Base-by-base conservation (phyloP, 2,888 invertebrate species). In the Chromoteleia sp. region DNA sequence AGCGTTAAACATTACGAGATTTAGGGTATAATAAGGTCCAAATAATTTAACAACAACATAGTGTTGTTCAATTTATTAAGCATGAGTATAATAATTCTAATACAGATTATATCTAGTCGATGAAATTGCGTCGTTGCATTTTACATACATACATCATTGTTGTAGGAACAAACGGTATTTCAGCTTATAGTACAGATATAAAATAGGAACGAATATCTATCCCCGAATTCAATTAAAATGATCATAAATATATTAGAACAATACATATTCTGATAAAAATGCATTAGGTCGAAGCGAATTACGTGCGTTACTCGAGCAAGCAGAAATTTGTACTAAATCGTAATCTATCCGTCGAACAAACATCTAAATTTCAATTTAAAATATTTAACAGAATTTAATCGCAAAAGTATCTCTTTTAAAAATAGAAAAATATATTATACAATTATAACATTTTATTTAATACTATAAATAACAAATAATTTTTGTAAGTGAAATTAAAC, bases 161-260 rank as follows among this genome's bases (percentile, higher is more conserved):
- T 48, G 30, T 77, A 77, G 77, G 70, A 77, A 77, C 77, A 77
- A 70, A 63, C 15, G 14, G 41, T 63, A 63, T 77, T 56, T 63
- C 52, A 54, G 56, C 48, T 54, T 56, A 56, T 17, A 65, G 10
- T 65, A 61, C 43, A 45, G 41, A 45, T 45, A 54, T 36, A 70
- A 61, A 68, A 39, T 77, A 77, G 76, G 76, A 77, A 77, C 76
- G 19, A 21, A 45, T 30, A 17, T 59, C 14, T 59, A 36, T 43
- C 5, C 30, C 43, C 25, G 43, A 68, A 63, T 61, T 70, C 52
- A 15, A 50, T 67, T 48, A 65, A 67, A 75, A 50, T 41, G 43
- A 67, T 56, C 52, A 58, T 75, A 67, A 67, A 50, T 58, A 58
- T 48, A 65, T 74, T 54, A 12, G 14, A 21, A 17, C 70, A 56